Evolutionary conservation across 2,113 vertebrate genomes (phyloP), one percentile per base, ranked within the genome.

Genomic region (Scomber colias): DNA sequence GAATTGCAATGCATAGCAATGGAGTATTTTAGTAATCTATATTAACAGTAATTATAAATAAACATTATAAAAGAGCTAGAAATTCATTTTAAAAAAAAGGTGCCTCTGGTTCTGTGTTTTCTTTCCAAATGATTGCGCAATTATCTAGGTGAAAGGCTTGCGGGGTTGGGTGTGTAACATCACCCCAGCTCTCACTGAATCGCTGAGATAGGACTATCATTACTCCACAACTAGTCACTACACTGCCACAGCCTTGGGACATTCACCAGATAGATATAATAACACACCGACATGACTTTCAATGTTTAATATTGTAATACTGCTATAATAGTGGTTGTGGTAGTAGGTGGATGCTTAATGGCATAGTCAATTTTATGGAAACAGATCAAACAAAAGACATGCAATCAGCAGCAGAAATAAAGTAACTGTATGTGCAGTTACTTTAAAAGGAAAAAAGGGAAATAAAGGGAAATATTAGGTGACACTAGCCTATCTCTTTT

Each of bases 171-270:
- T 66, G 77, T 75, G 68, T 62, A 64, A 61, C 49, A 61, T 40
- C 54, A 4, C 14, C 77, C 63, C 15, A 17, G 24, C 59, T 53
- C 69, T 73, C 64, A 19, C 45, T 75, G 21, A 72, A 63, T 78
- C 87, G 87, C 68, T 77, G 45, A 88, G 92, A 93, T 93, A 94
- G 73, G 59, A 79, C 78, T 91, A 92, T 92, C 87, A 70, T 13
- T 35, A 54, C 44, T 55, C 53, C 40, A 54, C 83, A 70, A 46
- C 27, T 21, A 27, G 68, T 64, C 63, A 48, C 16, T 17, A 49
- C 54, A 27, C 54, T 16, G 17, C 62, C 31, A 44, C 21, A 76
- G 27, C 48, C 51, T 14, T 12, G 15, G 44, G 24, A 49, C 44
- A 74, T 76, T 44, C 19, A 50, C 79, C 16, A 64, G 15, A 17